Evolutionary conservation across 2,888 invertebrate genomes (phyloP), one percentile per base, ranked within the genome.

Genomic region (Agapostemon virescens): DNA sequence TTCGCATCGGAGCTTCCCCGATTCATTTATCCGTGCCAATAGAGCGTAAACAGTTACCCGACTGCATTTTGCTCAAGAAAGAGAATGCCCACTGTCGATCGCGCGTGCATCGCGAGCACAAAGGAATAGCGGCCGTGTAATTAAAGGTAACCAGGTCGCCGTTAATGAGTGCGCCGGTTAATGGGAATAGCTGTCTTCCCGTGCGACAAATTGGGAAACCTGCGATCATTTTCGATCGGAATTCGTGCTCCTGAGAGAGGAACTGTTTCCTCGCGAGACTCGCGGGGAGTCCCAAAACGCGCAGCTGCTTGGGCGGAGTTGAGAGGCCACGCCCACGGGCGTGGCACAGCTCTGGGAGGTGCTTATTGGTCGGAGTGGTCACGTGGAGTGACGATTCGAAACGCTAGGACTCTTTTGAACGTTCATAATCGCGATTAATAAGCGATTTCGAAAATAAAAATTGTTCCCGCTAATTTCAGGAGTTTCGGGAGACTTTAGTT

Each of bases 31-130:
- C 61, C 23, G 68, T 40, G 20, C 52, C 77, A 82, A 87, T 85
- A 85, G 82, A 82, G 64, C 82, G 83, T 87, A 73, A 87, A 86
- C 80, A 70, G 67, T 76, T 85, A 67, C 82, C 77, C 70, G 74
- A 80, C 78, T 74, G 67, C 77, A 33, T 77, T 77, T 81, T 74
- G 20, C 36, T 33, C 55, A 79, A 79, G 79, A 61, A 77, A 74
- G 72, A 74, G 74, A 74, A 78, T 69, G 23, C 45, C 52, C 49
- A 52, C 45, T 61, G 38, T 42, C 55, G 69, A 49, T 49, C 58
- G 42, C 58, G 75, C 64, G 61, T 68, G 64, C 68, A 69, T 33
- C 52, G 38, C 13, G 17, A 30, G 45, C 52, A 70, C 61, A 72
- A 71, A 68, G 61, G 36, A 52, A 49, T 33, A 36, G 38, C 52